A percentile compares a stretch with the other conserved stretches of the same genome.
phyloP scores from a whole-genome alignment of 1,140 invertebrate genomes.

The Drosophila takahashii region DNA sequence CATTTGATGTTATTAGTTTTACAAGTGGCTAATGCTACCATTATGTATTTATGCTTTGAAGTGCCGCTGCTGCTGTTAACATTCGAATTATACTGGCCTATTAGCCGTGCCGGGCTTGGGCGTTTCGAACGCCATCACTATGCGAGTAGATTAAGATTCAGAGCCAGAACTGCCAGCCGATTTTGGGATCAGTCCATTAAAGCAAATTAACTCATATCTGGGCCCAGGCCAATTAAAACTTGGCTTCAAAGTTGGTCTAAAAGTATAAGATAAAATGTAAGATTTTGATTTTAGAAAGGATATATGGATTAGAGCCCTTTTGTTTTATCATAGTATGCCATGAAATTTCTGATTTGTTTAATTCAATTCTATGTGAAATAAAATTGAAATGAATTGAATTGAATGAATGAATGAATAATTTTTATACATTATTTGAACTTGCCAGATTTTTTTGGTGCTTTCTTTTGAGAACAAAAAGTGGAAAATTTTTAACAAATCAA shows the following conservation, averaged over 20 bases:
- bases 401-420: no score
- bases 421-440: no score
- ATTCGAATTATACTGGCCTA: slow-evolving; percentile 39
- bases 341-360: no score
- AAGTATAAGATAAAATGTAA: neutral
- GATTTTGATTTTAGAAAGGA: no score
- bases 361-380: no score
- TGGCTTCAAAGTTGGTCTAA: neutral
- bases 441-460: no score
- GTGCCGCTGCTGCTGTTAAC: slow-evolving; percentile 44
- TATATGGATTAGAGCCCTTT: no score
- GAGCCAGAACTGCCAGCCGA: neutral
- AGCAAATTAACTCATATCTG: neutral
- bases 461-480: no score
- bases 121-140: slow-evolving; percentile 62
- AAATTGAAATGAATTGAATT: no score
- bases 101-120: slow-evolving; percentile 48
- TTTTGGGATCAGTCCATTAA: neutral
- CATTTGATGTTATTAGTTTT: slow-evolving; percentile 46
- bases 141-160: slow-evolving; percentile 23
- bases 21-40: slow-evolving; percentile 16
- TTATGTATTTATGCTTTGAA: slow-evolving; percentile 25
- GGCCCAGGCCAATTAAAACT: slow-evolving; percentile 2
- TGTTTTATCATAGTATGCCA: no score
- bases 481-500: no score